Base-by-base conservation (phyloP, 2,113 vertebrate genomes). In the Laticauda colubrina region DNA sequence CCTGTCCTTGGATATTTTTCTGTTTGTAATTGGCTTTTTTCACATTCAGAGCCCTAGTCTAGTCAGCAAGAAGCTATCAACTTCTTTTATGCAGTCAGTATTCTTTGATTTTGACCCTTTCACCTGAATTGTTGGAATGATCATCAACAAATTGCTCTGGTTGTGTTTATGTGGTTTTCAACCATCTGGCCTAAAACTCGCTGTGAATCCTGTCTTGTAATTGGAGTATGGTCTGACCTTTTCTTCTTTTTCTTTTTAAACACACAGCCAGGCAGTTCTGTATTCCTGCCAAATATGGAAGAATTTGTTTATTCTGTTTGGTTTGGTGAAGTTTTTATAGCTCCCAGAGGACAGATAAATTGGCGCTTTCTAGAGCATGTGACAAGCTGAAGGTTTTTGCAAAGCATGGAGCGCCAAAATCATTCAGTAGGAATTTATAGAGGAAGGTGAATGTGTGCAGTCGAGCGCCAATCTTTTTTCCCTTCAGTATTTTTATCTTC, bases 201-300 rank as follows among this genome's bases (percentile, higher is more conserved):
- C 85, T 51, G 34, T 59, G 57, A 57, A 75, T 39, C 51, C 29
- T 87, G 91, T 64, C 20, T 90, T 81, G 57, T 88, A 59, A 90
- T 24, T 75, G 51, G 53, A 57, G 29, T 9, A 43, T n/a, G 51
- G 39, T 57, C 1, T 94, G 91, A 92, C 59, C 91, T 81, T 59
- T 9, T 56, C 88, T 56, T 81, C 85, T 26, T 34, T 34, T 89
- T 54, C 64, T 69, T 24, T 54, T 85, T 48, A 85, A 85, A 89
- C 39, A 20, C 23, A 55, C 26, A 91, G 87, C 6, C 87, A 91
- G 48, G 54, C n/a, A 87, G 2, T 85, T 75, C 39, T 89, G 69
- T 89, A 86, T 89, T 64, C 48, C 75, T 89, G 90, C 88, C 93
- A 94, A 93, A 85, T 87, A 43, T 43, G 90, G 81, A 57, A 93